phyloP scores from a whole-genome alignment of 2,113 vertebrate species.

The Antechinus flavipes region DNA sequence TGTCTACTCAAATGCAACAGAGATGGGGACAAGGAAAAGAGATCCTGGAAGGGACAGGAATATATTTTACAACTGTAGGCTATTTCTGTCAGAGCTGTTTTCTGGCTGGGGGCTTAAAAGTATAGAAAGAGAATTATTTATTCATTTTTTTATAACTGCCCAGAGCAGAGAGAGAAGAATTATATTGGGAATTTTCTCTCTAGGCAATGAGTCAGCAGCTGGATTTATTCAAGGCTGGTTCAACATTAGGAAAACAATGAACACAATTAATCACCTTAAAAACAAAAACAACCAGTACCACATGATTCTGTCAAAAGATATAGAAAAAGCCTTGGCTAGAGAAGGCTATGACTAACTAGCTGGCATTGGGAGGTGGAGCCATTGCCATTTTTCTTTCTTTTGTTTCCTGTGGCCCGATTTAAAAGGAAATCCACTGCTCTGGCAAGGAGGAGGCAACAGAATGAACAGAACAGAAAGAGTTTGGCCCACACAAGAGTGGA shows the following conservation, averaged over 20 bases:
- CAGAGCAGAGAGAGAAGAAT: not conserved
- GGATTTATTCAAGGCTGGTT: constrained; percentile 1
- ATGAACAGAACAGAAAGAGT: not conserved
- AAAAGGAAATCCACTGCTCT: not conserved
- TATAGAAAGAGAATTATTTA: not conserved
- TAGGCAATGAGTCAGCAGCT: not conserved
- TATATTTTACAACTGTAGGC: not conserved
- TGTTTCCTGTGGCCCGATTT: not conserved
- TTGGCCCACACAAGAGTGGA: not conserved
- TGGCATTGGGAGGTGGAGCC: not conserved
- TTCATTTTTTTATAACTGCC: not conserved
- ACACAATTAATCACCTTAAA: not conserved
- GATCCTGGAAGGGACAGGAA: not conserved
- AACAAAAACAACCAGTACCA: not conserved
- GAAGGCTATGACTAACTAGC: not conserved
- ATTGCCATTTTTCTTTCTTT: not conserved
- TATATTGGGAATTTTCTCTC: not conserved
- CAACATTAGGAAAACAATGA: not conserved
- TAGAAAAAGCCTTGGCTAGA: not conserved
- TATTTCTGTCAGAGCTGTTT: not conserved
- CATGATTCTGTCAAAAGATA: not conserved
- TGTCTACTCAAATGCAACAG: not conserved
- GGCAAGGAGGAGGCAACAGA: not conserved
- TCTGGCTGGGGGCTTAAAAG: not conserved
- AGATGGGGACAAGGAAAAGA: not conserved